Conservation (phyloP, 2,113 vertebrate genomes). For the Gobio gobio region DNA sequence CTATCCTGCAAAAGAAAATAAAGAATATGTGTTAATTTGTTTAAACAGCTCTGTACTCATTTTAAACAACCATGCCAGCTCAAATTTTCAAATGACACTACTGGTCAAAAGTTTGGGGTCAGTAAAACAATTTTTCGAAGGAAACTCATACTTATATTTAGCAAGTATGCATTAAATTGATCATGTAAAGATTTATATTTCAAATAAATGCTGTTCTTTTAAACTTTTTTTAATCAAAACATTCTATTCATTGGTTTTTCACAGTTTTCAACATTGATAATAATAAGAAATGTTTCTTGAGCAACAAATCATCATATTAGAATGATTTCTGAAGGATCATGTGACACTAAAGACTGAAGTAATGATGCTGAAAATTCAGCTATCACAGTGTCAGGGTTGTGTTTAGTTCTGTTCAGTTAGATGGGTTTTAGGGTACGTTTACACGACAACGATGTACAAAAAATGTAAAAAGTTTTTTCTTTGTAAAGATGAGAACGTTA, state of each 20-base stretch:
- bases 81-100: background rate
- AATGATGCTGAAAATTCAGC: background rate
- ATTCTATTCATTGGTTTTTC: background rate
- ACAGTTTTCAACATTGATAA: background rate
- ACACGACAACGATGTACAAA: too few species aligned
- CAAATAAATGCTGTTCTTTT: background rate
- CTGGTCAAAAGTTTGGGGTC: background rate
- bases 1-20: slow-evolving; percentile 64
- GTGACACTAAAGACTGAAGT: too few species aligned
- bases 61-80: background rate
- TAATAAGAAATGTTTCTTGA: background rate
- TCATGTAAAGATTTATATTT: background rate
- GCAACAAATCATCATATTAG: background rate
- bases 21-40: background rate
- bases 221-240: background rate
- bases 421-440: too few species aligned
- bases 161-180: background rate
- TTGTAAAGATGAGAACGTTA: too few species aligned
- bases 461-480: too few species aligned
- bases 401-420: too few species aligned
- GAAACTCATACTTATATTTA: background rate
- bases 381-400: too few species aligned
- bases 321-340: too few species aligned
- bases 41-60: background rate
- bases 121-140: background rate